Percentiles rank a stretch among this genome's conserved stretches.
phyloP scores from a whole-genome alignment of 2,797 vertebrate species.

The Fistularia commersonii region DNA sequence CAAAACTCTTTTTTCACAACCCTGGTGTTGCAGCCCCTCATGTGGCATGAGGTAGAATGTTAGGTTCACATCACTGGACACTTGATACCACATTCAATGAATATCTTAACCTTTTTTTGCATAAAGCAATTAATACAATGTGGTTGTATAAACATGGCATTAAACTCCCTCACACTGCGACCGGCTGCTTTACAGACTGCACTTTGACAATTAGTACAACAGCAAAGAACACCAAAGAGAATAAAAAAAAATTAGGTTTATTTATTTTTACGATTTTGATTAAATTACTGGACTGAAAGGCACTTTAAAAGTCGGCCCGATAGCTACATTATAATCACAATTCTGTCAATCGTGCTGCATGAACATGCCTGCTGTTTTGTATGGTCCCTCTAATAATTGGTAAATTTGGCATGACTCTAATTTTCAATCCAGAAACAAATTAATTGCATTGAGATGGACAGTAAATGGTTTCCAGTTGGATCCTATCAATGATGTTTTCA shows the following conservation, averaged over 20 bases:
- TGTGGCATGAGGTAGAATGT: constrained; percentile 33
- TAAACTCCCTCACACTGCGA: constrained; percentile 20
- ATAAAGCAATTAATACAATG: constrained; percentile 20
- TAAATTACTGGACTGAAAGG: constrained; percentile 50
- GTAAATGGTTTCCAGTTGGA: too few species aligned
- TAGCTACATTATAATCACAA: constrained; percentile 38
- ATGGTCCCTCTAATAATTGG: constrained; percentile 1
- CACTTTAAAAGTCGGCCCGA: constrained; percentile 55
- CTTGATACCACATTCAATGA: constrained; percentile 55
- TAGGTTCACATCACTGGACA: constrained; percentile 42
- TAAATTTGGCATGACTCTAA: too few species aligned
- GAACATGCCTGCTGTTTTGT: constrained; percentile 11
- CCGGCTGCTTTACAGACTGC: constrained; percentile 28
- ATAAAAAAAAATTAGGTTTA: not conserved
- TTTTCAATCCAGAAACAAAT: too few species aligned
- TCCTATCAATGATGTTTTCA: too few species aligned
- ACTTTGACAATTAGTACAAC: constrained; percentile 27
- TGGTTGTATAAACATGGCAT: constrained; percentile 16
- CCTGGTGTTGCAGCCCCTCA: constrained; percentile 10
- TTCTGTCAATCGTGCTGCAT: not conserved
- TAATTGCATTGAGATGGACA: too few species aligned
- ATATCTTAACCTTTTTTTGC: constrained; percentile 39
- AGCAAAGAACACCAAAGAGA: constrained; percentile 31
- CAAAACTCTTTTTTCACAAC: constrained; percentile 29
- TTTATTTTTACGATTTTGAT: constrained; percentile 18